Percentiles rank a stretch among this genome's conserved stretches.
These are phyloP conservation scores for Taenaris catops DNA, from an alignment of 2,888 invertebrate genomes.

Conservation along the genomic window DNA sequence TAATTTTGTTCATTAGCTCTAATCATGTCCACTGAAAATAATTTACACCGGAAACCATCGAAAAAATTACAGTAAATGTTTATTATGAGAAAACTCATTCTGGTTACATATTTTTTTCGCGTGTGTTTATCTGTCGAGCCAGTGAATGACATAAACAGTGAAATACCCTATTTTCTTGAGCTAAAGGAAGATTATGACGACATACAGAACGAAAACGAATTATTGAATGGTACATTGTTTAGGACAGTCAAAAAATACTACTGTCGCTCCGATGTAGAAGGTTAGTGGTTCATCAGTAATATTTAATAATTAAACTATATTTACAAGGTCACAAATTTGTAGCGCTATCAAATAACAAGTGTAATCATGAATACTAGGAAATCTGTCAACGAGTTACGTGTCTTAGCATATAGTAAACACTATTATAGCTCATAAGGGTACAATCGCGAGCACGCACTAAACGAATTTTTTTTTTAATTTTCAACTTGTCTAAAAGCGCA, in stretches of 20 bases:
- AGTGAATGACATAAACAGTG: conserved; percentile 2
- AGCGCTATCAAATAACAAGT: no score
- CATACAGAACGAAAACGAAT: neutral
- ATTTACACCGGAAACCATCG: neutral
- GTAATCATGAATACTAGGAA: no score
- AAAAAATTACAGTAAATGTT: conserved; percentile 1
- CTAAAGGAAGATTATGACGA: conserved; percentile 11
- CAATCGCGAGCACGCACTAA: no score
- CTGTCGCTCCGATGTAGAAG: conserved; percentile 29
- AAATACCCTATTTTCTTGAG: conserved; percentile 4
- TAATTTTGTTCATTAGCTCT: conserved; percentile 6
- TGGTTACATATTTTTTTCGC: conserved; percentile 13
- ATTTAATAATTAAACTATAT: no score
- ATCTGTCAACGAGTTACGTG: no score
- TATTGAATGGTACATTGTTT: conserved; percentile 31
- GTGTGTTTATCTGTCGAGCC: conserved; percentile 10
- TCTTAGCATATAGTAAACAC: no score
- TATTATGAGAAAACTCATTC: conserved; percentile 21
- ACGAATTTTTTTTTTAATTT: no score
- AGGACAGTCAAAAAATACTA: conserved; percentile 39
- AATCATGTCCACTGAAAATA: conserved; percentile 3
- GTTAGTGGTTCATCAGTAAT: no score
- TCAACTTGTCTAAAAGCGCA: no score
- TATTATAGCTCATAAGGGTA: no score
- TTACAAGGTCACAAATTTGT: no score